Base-by-base conservation (phyloP, 2,113 vertebrate genomes). In the Actinemys pallida region DNA sequence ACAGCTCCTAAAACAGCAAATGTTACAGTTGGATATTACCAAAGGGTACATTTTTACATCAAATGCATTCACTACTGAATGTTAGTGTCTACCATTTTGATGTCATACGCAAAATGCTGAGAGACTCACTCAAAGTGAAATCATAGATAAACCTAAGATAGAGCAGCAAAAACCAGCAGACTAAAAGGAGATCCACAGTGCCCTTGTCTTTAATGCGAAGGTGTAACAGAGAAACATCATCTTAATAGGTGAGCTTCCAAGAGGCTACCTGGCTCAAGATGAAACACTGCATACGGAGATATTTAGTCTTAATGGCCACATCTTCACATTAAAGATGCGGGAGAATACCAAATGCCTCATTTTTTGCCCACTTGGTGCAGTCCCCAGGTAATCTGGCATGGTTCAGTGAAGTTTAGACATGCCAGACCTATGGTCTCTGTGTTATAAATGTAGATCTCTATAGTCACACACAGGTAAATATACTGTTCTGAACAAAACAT, bases 1-100 rank as follows among this genome's bases (percentile, higher is more conserved):
- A 95, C 93, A 31, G 86, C 1, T 96, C 97, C 98, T 98, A 90
- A 93, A 98, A 97, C 0, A 8, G 9, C 14, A 86, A 56, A 89
- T 57, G 79, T 20, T 13, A 57, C 1, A 89, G n/a, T 56, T 87
- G 47, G 62, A 25, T 45, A 24, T 78, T 50, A 84, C 75, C 27
- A 56, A 86, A 92, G 80, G 53, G 47, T 2, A 9, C 1, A 24
- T 13, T 88, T 29, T 52, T 24, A 19, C 5, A 85, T 31, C 20
- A 81, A n/a, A n/a, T 10, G 6, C 29, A 65, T 6, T 83, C 24
- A 16, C 16, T 16, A 29, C 47, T 50, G 17, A 16, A 42, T 25
- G 10, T 25, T 5, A 45, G n/a, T 7, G 3, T 72, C 65, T 20
- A 72, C 7, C 72, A 75, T 42, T 75, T 39, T 75, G 39, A 22